Evolutionary conservation across 2,888 invertebrate genomes (phyloP), one percentile per base, ranked within the genome.

Genomic region (Lissonota sp.): DNA sequence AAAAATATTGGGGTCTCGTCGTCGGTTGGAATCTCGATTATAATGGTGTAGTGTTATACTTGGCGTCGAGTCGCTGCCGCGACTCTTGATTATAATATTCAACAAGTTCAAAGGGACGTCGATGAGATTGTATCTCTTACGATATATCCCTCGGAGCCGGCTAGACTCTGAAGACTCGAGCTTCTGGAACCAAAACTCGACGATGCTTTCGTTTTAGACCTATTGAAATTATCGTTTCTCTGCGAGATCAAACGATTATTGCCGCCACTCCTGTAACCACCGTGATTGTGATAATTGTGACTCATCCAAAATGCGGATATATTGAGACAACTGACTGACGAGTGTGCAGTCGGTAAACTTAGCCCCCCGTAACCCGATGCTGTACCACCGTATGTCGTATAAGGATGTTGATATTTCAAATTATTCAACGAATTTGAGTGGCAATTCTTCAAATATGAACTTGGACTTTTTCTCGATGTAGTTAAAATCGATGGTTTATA

Each of bases 131-230:
- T 62, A 49, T 67, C 12, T 93, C 96, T 94, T 96, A 97, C 97
- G 94, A 95, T 95, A 90, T 97, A 97, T 93, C 97, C 97, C 93
- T 97, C 97, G 80, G 97, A 97, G 87, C 96, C 91, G 69, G 91
- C 88, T 72, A 92, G 86, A 78, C 92, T 92, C 84, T 92, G 92
- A 58, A 92, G 82, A 83, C 92, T 92, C 42, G 92, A 90, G 81
- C 92, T 92, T 79, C 91, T 89, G 4, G 92, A 92, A n/a, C 89
- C 87, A 26, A 92, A 87, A 62, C 83, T 88, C 46, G 86, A 62
- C 16, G 82, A 69, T 1, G 87, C 71, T 78, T 90, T 90, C 71
- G 88, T 82, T 72, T 89, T 92, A 1, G 88, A 83, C 70, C 88
- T 85, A 55, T 88, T 90, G 73, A 91, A 91, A 74, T 90, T 91